These are phyloP conservation scores for Zoanthus sansibaricus DNA, from an alignment of 92 coral and sea anemone species.

Conservation along the genomic window DNA sequence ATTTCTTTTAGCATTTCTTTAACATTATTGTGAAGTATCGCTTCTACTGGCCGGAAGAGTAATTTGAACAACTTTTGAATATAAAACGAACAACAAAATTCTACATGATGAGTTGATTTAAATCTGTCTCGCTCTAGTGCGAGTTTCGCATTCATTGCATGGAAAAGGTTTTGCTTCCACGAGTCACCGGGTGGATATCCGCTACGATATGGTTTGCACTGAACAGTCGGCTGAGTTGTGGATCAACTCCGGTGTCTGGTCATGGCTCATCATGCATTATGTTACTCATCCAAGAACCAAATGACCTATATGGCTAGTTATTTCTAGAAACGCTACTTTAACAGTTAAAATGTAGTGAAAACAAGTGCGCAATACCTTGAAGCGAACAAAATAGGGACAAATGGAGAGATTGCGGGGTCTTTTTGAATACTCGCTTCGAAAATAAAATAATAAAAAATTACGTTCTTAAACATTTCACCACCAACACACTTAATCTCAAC, in stretches of 20 bases:
- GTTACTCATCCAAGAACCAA: slow-evolving; percentile 22
- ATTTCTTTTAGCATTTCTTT: background rate
- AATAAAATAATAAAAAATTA: slow-evolving; percentile 8
- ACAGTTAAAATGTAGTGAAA: slow-evolving; percentile 8
- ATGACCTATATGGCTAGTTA: background rate
- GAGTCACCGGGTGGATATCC: slow-evolving; percentile 35
- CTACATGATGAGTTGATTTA: slow-evolving; percentile 35
- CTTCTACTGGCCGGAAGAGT: background rate
- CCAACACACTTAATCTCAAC: background rate
- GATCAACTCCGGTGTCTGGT: slow-evolving; percentile 12
- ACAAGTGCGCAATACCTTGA: background rate
- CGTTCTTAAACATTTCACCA: slow-evolving; percentile 4
- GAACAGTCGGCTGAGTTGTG: slow-evolving; percentile 33
- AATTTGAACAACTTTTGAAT: slow-evolving; percentile 74
- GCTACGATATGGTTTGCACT: slow-evolving; percentile 48
- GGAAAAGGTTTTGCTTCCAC: slow-evolving; percentile 39
- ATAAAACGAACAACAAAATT: slow-evolving; percentile 83
- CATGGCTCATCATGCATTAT: slow-evolving; percentile 30
- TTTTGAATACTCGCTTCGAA: background rate
- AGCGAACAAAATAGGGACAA: background rate
- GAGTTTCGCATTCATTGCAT: slow-evolving; percentile 39
- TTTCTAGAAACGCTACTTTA: background rate
- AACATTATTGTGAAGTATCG: background rate
- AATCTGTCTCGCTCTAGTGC: slow-evolving; percentile 50
- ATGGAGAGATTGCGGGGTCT: background rate